Base-by-base conservation (phyloP, 2,888 invertebrate genomes). In the Xylota sylvarum region DNA sequence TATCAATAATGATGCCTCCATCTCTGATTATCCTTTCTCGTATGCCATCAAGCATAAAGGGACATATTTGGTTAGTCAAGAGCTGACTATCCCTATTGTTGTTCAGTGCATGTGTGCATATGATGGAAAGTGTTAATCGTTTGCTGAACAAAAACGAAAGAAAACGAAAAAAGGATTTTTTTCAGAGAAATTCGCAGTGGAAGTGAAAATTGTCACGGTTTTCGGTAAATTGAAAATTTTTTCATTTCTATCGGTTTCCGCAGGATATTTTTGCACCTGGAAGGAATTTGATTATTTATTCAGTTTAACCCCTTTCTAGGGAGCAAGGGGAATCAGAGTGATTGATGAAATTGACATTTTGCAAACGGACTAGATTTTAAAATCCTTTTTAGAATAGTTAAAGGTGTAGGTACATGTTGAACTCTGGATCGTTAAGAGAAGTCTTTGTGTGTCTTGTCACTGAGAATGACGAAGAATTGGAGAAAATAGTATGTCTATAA, bases 231-330 rank as follows among this genome's bases (percentile, higher is more conserved):
- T 56, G 46, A 78, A 78, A 82, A 69, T 74, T 67, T 74, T 80
- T 62, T 56, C 73, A 74, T 58, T 76, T 76, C 43, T 17, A 19
- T 46, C 48, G 52, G 14, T 62, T 30, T 5, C 32, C 37, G 17
- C 17, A 23, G 67, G 65, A 73, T 72, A 76, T 77, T 81, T 81
- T 69, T 69, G 77, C 86, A 86, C 86, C 86, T 86, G 86, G 86
- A 58, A 56, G 37, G 37, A 9, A 69, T 56, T 73, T 35, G 56
- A 40, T 77, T 76, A 62, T 79, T 79, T 64, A 27, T 81, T 76
- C 60, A 67, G 19, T 58, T 32, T 35, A 40, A 85, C 37, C 85
- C 85, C 43, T 85, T 85, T 81, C 55, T 46, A n/a, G 27, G 12
- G 58, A 43, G 19, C 30, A 14, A 32, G 30, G 60, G 6, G n/a